Base-by-base conservation (phyloP, 2,797 vertebrate genomes). In the Coreius guichenoti region DNA sequence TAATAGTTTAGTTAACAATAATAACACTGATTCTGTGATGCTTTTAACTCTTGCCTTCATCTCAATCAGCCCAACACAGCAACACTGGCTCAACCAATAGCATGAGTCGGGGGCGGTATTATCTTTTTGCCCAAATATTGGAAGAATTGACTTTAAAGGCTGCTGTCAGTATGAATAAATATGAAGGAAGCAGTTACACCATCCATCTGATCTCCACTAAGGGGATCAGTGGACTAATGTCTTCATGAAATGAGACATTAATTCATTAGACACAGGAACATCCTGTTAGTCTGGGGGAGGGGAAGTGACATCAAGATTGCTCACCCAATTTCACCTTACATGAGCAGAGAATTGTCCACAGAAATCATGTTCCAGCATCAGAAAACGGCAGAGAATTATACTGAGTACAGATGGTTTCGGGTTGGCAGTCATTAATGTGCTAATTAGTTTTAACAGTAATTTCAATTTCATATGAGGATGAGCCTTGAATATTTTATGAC, bases 401-500 rank as follows among this genome's bases (percentile, higher is more conserved):
- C 21, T 1, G 21, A 49, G 61, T 47, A 31, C 74, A 78, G 77
- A 49, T 54, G 49, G 61, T 67, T 36, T 61, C 17, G 54, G 33
- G 58, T 72, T 82, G 21, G 56, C 31, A 5, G 19, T 74, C 51
- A 9, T 29, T 39, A 84, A 77, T 65, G 51, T 26, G n/a, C 78
- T 82, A 84, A 88, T 87, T 80, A 82, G 39, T 80, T 65, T 73
- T 14, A 87, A 65, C 21, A 36, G 58, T 79, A 6, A 81, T 88
- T 89, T 87, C 69, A 77, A 75, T 81, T 89, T 80, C 56, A 43
- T 67, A 67, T 79, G 49, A 75, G 70, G 39, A 83, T 47, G 69
- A 16, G 73, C 39, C 68, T 80, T 87, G 54, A 89, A 87, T 88
- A 86, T 88, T 89, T 90, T 16, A 87, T 88, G 67, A 75, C 61